A percentile compares a stretch with the other conserved stretches of the same genome.
phyloP scores from a whole-genome alignment of 2,797 vertebrate species.

The Lophotriccus pileatus region DNA sequence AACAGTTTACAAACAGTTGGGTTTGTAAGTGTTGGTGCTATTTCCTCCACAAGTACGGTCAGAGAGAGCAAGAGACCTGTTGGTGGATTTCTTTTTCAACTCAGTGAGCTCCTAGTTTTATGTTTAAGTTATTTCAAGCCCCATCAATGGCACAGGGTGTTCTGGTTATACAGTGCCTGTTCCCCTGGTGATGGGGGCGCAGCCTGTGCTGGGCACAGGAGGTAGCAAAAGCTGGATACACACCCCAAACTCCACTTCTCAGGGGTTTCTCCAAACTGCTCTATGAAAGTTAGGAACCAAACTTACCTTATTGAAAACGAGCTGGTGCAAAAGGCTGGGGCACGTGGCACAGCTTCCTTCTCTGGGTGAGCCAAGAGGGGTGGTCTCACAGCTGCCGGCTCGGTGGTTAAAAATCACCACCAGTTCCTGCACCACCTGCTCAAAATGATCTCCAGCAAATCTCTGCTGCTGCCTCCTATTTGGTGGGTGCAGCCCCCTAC shows the following conservation, averaged over 20 bases:
- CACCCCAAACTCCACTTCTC: neutral
- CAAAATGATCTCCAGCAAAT: neutral
- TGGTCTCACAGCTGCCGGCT: neutral
- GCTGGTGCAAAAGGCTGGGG: neutral
- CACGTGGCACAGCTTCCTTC: neutral
- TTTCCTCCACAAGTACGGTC: neutral
- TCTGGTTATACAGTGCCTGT: neutral
- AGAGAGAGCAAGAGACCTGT: neutral
- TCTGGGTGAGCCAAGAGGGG: rapidly evolving
- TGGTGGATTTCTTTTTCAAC: neutral
- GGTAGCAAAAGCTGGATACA: neutral
- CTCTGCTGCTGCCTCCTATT: neutral
- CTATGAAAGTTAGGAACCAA: neutral
- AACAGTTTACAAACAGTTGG: neutral
- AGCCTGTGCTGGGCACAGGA: neutral
- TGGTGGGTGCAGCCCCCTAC: neutral
- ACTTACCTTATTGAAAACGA: neutral
- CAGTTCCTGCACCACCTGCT: neutral
- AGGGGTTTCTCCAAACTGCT: neutral
- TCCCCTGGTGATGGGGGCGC: neutral
- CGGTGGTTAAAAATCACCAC: neutral
- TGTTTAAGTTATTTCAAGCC: neutral
- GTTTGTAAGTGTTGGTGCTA: neutral
- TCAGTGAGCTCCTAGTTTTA: neutral
- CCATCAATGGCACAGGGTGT: neutral